Conservation (phyloP, 1,140 invertebrate genomes). For the Bombus pascuorum region DNA sequence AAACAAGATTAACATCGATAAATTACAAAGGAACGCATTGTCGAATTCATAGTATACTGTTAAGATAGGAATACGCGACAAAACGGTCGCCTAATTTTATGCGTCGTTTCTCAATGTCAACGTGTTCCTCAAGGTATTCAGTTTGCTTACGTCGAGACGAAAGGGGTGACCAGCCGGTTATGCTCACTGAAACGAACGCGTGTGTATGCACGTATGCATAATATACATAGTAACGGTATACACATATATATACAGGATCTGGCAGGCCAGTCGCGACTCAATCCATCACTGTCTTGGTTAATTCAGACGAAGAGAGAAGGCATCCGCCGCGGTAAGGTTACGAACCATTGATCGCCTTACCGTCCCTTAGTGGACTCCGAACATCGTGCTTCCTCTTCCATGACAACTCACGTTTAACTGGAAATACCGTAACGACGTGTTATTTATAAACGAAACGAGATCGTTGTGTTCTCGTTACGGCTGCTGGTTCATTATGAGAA, state of each 20-base stretch:
- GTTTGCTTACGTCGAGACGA: conserved; percentile 44
- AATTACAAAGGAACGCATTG: background rate
- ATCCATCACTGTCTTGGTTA: conserved; percentile 71
- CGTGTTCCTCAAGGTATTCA: conserved; percentile 44
- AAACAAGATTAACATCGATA: conserved; percentile 1
- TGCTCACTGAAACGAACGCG: conserved; percentile 50
- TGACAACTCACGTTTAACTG: background rate
- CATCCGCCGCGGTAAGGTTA: conserved; percentile 56
- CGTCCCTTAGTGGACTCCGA: background rate
- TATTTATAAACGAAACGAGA: too few species aligned
- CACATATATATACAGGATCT: conserved; percentile 37
- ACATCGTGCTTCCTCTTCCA: background rate
- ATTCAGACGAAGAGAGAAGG: conserved; percentile 57
- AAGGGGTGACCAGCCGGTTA: conserved; percentile 51
- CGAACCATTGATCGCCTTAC: conserved; percentile 58
- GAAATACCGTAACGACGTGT: background rate
- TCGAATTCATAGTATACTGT: background rate
- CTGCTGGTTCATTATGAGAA: too few species aligned
- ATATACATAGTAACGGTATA: conserved; percentile 18
- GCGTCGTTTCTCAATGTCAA: conserved; percentile 33
- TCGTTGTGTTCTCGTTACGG: background rate
- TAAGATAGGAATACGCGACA: background rate
- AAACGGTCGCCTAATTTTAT: conserved; percentile 21
- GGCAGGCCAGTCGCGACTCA: conserved; percentile 36
- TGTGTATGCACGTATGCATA: conserved; percentile 33